Base-by-base conservation (phyloP, 2,888 invertebrate species). In the Dyspetes luteomarginatus region DNA sequence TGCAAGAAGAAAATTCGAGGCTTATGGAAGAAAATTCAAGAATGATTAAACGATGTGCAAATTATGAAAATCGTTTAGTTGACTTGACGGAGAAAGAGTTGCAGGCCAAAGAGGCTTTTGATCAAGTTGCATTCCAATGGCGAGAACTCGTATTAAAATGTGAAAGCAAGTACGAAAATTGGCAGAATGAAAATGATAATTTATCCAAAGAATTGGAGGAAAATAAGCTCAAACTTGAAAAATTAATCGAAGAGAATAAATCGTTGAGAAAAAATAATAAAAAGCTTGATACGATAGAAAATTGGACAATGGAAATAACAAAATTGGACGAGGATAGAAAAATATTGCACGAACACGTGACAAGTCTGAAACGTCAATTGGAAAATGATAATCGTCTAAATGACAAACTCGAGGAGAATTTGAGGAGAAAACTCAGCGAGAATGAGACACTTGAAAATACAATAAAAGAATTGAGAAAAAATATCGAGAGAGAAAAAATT, bases 1-100 rank as follows among this genome's bases (percentile, higher is more conserved):
- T 85, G 73, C 85, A 84, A 69, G 65, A 19, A 17, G 79, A 83
- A 52, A 88, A 88, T 22, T 65, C 65, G 3, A 73, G 82, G 19
- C 62, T 88, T 2, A 68, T 60, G 9, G 64, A 71, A 2, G 68
- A 82, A 55, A 67, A 86, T 15, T n/a, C 22, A 12, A 68, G 67
- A 26, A 28, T 74, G 15, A 81, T 81, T 9, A 60, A 76, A 4
- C 72, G 78, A 3, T 80, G 84, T 26, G 74, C 77, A 0, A 78
- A 78, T 12, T 82, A 85, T 4, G 71, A 84, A 24, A 77, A 84
- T 43, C 65, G 62, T 41, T 78, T 88, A 26, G 55, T 28, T 9
- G 55, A 77, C 0, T 80, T 87, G 36, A 56, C 72, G 19, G 60
- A 68, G 41, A 72, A 55, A 7, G 71, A 83, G 15, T 81, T 84